These are phyloP conservation scores for Xestia rhomboidea DNA, from an alignment of 2,888 invertebrate genomes.

Conservation along the genomic window DNA sequence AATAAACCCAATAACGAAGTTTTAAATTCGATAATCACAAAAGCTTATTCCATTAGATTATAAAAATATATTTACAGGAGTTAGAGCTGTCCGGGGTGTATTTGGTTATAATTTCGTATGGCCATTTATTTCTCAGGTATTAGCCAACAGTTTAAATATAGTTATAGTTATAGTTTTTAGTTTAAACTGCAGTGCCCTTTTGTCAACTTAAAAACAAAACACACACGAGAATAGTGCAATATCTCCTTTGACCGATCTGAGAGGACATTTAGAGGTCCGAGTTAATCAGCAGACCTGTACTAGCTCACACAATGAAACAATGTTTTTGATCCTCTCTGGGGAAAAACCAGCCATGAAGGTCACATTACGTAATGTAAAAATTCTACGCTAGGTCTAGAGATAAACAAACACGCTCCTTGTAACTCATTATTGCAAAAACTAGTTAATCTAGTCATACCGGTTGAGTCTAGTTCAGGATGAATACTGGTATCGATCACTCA, in stretches of 20 bases:
- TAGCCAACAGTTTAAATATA: background rate
- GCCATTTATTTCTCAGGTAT: background rate
- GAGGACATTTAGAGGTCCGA: conserved; percentile 29
- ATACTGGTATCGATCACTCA: conserved; percentile 33
- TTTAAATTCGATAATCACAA: background rate
- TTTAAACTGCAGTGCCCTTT: background rate
- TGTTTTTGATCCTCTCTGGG: conserved; percentile 39
- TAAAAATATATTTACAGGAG: background rate
- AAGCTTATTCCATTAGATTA: background rate
- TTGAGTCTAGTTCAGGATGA: conserved; percentile 24
- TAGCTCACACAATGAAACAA: conserved; percentile 21
- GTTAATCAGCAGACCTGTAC: background rate
- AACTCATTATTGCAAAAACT: conserved; percentile 53
- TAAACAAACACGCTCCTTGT: conserved; percentile 31
- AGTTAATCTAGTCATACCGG: conserved; percentile 47
- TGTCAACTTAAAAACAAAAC: conserved; percentile 5
- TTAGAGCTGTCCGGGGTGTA: background rate
- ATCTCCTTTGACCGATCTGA: conserved; percentile 20
- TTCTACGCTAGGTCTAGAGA: conserved; percentile 47
- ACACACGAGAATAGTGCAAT: background rate
- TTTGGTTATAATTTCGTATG: background rate
- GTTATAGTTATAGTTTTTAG: too few relatives aligned
- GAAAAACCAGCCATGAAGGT: conserved; percentile 46
- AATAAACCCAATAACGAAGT: background rate
- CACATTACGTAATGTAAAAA: conserved; percentile 34